Base-by-base conservation (phyloP, 2,888 invertebrate species). In the Eutolmus rufibarbis region DNA sequence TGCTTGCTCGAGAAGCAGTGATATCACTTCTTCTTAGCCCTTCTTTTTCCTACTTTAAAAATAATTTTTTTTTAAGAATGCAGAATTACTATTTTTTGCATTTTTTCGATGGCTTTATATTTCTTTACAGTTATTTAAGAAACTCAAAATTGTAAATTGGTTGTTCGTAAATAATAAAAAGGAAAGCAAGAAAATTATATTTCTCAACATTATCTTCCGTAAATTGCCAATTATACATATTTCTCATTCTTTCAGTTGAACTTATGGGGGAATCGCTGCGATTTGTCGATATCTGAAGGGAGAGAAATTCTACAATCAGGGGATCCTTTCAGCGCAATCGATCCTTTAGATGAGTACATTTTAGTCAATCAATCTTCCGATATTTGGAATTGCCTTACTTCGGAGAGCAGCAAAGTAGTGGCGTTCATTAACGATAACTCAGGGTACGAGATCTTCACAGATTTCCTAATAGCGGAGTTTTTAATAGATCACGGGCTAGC, bases 241-340 rank as follows among this genome's bases (percentile, higher is more conserved):
- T 40, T 12, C 8, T 40, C 9, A 40, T 57, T 43, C 74, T 89
- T 93, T 0, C 92, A 96, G 95, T 91, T 96, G 16, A 95, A 96
- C 90, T 93, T 99, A 14, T 99, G 99, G 99, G 97, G 98, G 0
- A 99, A 99, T 93, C 96, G 97, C 91, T 97, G 97, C 91, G 99
- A 99, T 93, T 92, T 99, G 82, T 98, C 98, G 0, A 93, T 99
- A 76, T 96, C 97, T 0, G 94, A 94, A 51, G 98, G 98, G 86
- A 94, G 95, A 66, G 94, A 95, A 87, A 93, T 94, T 77, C 93
- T 94, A 76, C 94, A 95, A 89, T 92, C 91, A 0, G 91, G 92
- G 0, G 93, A 95, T 91, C 94, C 95, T 1, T 90, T 96, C 79
- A 93, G 93, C 84, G 92, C 94, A 89, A 92, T 95, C 16, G 93